Evolutionary conservation across 2,113 vertebrate genomes (phyloP).

Genomic region (Chrysochloris asiatica): DNA sequence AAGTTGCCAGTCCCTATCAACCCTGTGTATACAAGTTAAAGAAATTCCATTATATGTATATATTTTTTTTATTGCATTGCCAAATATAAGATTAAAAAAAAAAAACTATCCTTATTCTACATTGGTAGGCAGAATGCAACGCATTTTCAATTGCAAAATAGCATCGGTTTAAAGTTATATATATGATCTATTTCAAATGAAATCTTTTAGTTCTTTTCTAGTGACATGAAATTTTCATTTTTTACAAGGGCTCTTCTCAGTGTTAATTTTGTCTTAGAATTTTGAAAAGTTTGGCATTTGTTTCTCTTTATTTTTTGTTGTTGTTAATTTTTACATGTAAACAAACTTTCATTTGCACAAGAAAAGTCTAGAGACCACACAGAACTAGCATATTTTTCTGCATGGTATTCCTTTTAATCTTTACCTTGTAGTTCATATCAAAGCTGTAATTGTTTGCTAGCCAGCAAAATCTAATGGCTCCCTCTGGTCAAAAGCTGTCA

Average conservation of each 20-base stretch:
- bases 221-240: neutral
- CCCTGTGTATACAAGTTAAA: too few relatives aligned
- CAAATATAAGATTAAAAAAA: neutral
- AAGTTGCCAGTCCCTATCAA: too few relatives aligned
- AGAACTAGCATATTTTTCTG: constrained; percentile 36
- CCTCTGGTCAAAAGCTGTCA: constrained; percentile 73
- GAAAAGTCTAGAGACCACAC: constrained; percentile 39
- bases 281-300: neutral
- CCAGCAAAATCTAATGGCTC: constrained; percentile 70
- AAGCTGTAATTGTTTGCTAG: constrained; percentile 70
- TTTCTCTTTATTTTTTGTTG: constrained; percentile 16
- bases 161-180: neutral
- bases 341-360: constrained; percentile 42
- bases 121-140: neutral
- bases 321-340: constrained; percentile 23
- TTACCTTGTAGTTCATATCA: constrained; percentile 70
- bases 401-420: constrained; percentile 66
- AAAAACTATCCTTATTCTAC: neutral
- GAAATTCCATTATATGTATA: too few relatives aligned
- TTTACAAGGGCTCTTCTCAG: neutral
- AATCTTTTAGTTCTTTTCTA: neutral
- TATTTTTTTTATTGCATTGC: neutral
- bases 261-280: constrained; percentile 3
- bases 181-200: neutral
- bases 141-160: neutral